Evolutionary conservation across 2,797 vertebrate genomes (phyloP).

Genomic region (Octomys mimax): DNA sequence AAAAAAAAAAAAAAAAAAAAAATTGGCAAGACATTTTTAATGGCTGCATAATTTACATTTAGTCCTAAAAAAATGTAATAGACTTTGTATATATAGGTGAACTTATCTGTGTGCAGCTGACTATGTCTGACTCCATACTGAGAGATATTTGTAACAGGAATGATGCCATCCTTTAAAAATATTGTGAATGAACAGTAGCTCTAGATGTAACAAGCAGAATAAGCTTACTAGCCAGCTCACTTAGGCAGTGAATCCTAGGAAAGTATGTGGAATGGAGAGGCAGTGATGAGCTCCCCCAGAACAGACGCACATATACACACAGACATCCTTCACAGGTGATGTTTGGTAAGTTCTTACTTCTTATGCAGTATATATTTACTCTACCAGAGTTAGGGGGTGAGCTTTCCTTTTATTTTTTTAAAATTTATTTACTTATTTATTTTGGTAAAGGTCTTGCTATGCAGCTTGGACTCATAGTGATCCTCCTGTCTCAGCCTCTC

Average conservation of each 20-base stretch:
- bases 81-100: not conserved
- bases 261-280: not conserved
- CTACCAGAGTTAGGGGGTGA: not conserved
- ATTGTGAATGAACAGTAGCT: not conserved
- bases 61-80: not conserved
- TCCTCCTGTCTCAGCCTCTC: too few species aligned
- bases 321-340: not conserved
- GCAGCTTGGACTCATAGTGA: too few species aligned
- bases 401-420: not conserved
- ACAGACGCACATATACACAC: not conserved
- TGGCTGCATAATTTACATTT: not conserved
- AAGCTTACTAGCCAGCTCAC: not conserved
- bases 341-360: not conserved
- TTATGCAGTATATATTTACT: not conserved
- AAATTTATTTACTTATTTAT: too few species aligned
- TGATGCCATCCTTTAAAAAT: constrained; percentile 17
- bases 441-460: too few species aligned
- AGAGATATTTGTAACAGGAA: constrained; percentile 31
- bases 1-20: not conserved
- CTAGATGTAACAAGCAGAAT: not conserved
- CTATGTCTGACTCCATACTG: not conserved
- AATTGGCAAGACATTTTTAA: constrained; percentile 47
- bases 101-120: constrained; percentile 31
- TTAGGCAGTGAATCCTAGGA: not conserved
- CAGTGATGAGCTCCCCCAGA: not conserved